These are phyloP conservation scores for Pempheris klunzingeri DNA, from an alignment of 2,797 vertebrate genomes.

Conservation along the genomic window DNA sequence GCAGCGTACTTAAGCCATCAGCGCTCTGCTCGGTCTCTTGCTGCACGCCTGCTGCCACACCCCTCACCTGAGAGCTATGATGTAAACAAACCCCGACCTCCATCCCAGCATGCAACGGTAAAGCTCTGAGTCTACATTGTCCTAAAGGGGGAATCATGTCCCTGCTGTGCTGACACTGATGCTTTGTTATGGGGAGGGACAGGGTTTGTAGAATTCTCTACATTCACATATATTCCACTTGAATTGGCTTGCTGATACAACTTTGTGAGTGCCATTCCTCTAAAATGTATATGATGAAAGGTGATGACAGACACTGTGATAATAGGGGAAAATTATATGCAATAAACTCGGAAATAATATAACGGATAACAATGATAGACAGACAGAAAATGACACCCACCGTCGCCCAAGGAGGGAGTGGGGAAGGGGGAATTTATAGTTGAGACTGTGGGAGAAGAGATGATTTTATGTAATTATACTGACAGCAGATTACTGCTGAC, in stretches of 20 bases:
- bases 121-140: neutral
- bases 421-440: neutral
- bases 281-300: neutral
- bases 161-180: neutral
- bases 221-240: neutral
- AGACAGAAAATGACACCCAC: neutral
- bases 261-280: neutral
- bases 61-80: no score
- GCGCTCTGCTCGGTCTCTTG: neutral
- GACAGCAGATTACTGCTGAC: neutral
- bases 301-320: neutral
- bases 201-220: no score
- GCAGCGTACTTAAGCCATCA: neutral
- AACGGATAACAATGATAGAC: neutral
- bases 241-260: neutral
- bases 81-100: neutral
- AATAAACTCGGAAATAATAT: neutral
- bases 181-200: neutral
- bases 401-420: neutral
- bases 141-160: neutral
- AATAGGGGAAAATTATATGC: neutral
- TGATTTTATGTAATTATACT: conserved; percentile 13
- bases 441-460: neutral
- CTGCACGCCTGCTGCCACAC: neutral
- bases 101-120: neutral